These are phyloP conservation scores for Rousettus madagascariensis DNA, from an alignment of 2,797 vertebrate genomes.

Conservation along the genomic window DNA sequence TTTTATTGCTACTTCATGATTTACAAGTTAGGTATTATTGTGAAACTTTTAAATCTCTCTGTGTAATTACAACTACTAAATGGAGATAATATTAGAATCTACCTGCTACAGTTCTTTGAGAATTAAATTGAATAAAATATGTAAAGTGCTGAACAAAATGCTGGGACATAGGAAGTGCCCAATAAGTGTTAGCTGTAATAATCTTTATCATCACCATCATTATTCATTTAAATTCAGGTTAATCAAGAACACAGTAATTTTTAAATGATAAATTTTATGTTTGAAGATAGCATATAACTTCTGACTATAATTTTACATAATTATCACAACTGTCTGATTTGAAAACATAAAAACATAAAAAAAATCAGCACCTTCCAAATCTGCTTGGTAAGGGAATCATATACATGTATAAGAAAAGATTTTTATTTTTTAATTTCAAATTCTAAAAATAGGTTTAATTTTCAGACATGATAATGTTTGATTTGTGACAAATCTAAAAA, in stretches of 20 bases:
- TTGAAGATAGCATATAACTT: constrained; percentile 8
- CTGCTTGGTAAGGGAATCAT: neutral
- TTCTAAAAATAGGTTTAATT: neutral
- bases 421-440: neutral
- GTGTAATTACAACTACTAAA: neutral
- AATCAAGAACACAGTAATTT: neutral
- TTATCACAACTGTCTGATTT: neutral
- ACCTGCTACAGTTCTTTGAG: neutral
- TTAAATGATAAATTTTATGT: neutral
- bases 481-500: constrained; percentile 24
- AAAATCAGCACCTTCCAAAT: neutral
- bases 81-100: neutral
- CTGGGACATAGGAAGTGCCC: neutral
- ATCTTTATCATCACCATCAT: neutral
- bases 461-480: neutral
- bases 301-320: neutral
- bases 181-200: neutral
- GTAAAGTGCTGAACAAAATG: constrained; percentile 12
- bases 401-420: neutral
- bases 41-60: constrained; percentile 27
- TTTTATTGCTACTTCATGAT: constrained; percentile 40
- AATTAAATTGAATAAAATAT: constrained; percentile 47
- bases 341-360: constrained; percentile 26
- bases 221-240: constrained; percentile 21
- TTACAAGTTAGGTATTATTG: neutral